Evolutionary conservation across 2,797 vertebrate genomes (phyloP).

Genomic region (Tragopan temminckii): DNA sequence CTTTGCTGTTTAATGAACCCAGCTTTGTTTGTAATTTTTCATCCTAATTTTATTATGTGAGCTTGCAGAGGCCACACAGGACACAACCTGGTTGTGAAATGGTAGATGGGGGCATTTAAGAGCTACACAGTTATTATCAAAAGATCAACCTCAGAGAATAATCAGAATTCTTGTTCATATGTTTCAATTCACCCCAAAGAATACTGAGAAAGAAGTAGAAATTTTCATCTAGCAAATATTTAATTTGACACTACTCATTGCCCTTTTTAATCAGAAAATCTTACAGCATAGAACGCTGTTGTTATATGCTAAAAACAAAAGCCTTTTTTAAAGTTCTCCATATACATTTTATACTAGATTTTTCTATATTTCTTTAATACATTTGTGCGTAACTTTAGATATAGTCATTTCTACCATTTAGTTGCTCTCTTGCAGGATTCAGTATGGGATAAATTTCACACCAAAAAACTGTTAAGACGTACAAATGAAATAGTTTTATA

Average conservation of each 20-base stretch:
- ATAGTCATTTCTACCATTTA: neutral
- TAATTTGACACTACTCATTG: neutral
- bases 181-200: neutral
- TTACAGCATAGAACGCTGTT: neutral
- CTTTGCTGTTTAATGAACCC: neutral
- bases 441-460: neutral
- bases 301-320: neutral
- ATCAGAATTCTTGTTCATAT: neutral
- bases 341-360: neutral
- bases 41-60: neutral
- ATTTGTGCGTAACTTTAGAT: neutral
- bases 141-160: neutral
- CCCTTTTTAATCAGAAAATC: neutral
- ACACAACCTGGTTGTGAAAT: neutral
- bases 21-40: conserved; percentile 6
- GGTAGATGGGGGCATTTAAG: neutral
- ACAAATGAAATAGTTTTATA: neutral
- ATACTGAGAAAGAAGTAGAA: neutral
- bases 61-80: neutral
- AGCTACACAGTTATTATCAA: neutral
- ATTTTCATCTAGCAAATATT: neutral
- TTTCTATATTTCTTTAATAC: neutral
- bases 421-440: neutral
- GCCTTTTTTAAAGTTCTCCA: neutral
- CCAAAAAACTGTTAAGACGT: neutral